These are phyloP conservation scores for Podiceps cristatus DNA, from an alignment of 2,113 vertebrate species.

Conservation along the genomic window DNA sequence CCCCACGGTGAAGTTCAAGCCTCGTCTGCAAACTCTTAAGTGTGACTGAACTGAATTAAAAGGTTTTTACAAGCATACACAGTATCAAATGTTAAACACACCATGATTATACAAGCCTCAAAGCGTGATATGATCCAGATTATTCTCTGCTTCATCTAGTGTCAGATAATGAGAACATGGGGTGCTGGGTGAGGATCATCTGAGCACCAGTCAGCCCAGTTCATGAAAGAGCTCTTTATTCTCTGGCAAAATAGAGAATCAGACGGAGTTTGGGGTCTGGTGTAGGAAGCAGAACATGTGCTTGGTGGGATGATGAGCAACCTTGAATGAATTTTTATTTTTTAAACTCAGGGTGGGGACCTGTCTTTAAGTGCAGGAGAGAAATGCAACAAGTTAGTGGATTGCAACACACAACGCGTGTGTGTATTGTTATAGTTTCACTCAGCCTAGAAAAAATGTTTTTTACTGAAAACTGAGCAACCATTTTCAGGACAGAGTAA, in stretches of 20 bases:
- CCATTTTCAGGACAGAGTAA: not conserved
- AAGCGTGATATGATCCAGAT: slow-evolving; percentile 25
- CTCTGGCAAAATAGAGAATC: not conserved
- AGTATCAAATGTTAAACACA: not conserved
- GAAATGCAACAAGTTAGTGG: not conserved
- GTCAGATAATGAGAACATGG: not conserved
- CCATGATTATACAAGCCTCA: not conserved
- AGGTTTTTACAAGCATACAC: not conserved
- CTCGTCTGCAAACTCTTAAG: not conserved
- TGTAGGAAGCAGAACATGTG: not conserved
- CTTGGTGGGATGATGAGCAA: not conserved
- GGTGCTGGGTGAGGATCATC: not conserved
- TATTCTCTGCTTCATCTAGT: not conserved
- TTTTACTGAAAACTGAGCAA: not conserved
- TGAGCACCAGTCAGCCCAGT: not conserved
- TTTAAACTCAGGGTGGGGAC: not conserved
- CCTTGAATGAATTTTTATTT: not conserved
- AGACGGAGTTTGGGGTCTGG: not conserved
- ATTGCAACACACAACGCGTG: fast-evolving
- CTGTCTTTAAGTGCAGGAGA: not conserved
- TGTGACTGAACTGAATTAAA: not conserved
- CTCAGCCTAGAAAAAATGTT: not conserved
- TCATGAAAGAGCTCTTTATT: slow-evolving; percentile 13
- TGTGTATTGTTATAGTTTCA: not conserved
- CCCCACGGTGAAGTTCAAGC: not conserved